These are phyloP conservation scores for Phalacrocorax aristotelis DNA, from an alignment of 2,113 vertebrate species.

Conservation along the genomic window DNA sequence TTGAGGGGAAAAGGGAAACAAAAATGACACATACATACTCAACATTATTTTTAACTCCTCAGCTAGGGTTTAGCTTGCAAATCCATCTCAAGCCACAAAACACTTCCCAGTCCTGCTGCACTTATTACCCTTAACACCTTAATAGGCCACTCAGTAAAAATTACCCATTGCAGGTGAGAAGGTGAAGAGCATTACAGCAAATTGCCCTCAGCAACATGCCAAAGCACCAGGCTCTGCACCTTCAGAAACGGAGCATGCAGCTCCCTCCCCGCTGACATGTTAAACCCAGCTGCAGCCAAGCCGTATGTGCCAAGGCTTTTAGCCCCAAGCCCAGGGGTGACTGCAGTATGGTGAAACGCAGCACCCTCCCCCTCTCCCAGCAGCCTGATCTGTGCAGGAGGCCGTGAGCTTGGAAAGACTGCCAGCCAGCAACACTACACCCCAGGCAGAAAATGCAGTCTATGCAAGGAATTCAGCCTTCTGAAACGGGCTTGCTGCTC, in stretches of 20 bases:
- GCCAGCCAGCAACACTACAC: slow-evolving; percentile 64
- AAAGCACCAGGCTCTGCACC: not conserved
- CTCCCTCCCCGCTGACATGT: not conserved
- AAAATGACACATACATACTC: not conserved
- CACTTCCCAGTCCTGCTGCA: not conserved
- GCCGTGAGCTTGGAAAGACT: slow-evolving; percentile 33
- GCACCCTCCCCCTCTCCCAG: slow-evolving; percentile 29
- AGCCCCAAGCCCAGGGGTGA: not conserved
- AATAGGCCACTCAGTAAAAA: slow-evolving; percentile 3
- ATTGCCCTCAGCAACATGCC: not conserved
- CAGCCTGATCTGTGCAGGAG: not conserved
- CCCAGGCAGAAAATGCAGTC: slow-evolving; percentile 62
- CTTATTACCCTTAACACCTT: not conserved
- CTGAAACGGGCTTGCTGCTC: slow-evolving; percentile 12
- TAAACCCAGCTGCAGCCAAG: slow-evolving; percentile 42
- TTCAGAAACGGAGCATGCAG: not conserved
- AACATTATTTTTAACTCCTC: not conserved
- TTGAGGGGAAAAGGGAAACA: not conserved
- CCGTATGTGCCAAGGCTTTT: not conserved
- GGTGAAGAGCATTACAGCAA: slow-evolving; percentile 1
- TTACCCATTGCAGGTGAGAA: slow-evolving; percentile 1
- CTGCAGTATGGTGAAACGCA: not conserved
- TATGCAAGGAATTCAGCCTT: slow-evolving; percentile 57
- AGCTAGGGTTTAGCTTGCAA: not conserved
- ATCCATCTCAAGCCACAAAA: not conserved